phyloP scores from a whole-genome alignment of 2,888 invertebrate species.

The Ypsolopha sequella region DNA sequence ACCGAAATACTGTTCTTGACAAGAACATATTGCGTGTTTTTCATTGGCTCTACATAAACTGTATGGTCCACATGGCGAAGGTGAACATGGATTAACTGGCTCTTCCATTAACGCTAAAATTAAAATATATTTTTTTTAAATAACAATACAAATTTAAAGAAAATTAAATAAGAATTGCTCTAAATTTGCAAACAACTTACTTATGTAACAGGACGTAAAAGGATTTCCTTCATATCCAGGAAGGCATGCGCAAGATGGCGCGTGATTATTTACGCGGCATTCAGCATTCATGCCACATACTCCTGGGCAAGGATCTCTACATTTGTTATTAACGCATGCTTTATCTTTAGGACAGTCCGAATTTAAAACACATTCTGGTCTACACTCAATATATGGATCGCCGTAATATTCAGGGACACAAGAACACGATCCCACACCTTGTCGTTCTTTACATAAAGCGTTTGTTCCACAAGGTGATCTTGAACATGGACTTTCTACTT shows the following conservation, averaged over 20 bases:
- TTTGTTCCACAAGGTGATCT: slow-evolving; percentile 90
- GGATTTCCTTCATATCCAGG: slow-evolving; percentile 85
- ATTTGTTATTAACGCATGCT: slow-evolving; percentile 87
- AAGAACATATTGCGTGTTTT: slow-evolving; percentile 85
- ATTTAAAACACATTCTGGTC: slow-evolving; percentile 91
- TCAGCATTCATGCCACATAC: slow-evolving; percentile 87
- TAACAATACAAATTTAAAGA: neutral
- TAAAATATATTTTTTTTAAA: slow-evolving; percentile 4
- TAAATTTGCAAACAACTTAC: slow-evolving; percentile 22
- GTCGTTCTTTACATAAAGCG: slow-evolving; percentile 85
- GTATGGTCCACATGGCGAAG: slow-evolving; percentile 84
- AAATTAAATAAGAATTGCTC: no score
- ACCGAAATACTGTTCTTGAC: slow-evolving; percentile 82
- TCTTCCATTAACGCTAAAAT: slow-evolving; percentile 45
- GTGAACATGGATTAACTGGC: slow-evolving; percentile 67
- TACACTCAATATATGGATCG: slow-evolving; percentile 87
- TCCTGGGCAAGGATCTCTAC: slow-evolving; percentile 85
- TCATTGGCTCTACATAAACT: slow-evolving; percentile 81
- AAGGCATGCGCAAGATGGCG: slow-evolving; percentile 82
- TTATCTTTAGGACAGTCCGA: slow-evolving; percentile 83
- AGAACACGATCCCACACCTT: slow-evolving; percentile 84
- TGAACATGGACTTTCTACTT: slow-evolving; percentile 75
- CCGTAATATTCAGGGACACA: slow-evolving; percentile 88
- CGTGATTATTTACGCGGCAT: slow-evolving; percentile 86
- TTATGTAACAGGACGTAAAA: slow-evolving; percentile 77